Percentiles rank a stretch among this genome's conserved stretches.
phyloP scores from a whole-genome alignment of 2,113 vertebrate species.

The Cranoglanis bouderius region DNA sequence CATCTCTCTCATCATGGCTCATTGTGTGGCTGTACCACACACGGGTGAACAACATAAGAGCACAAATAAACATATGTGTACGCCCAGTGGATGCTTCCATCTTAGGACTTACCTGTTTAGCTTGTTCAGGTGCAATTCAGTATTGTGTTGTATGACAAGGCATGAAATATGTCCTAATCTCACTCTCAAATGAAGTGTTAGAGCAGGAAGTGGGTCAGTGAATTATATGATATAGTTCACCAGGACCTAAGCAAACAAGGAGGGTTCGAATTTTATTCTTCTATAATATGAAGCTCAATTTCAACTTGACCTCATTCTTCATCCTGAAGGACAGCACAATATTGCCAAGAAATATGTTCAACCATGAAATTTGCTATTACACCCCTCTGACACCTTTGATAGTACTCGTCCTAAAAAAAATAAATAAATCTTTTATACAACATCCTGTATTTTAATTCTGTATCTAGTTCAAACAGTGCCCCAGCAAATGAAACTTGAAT shows the following conservation, averaged over 20 bases:
- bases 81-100: conserved; percentile 28
- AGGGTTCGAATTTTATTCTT: background rate
- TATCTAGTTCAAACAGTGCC: background rate
- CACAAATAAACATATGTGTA: conserved; percentile 27
- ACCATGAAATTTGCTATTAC: background rate
- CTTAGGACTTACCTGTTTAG: conserved; percentile 23
- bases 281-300: conserved; percentile 20
- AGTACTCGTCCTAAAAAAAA: background rate
- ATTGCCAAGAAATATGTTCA: background rate
- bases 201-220: conserved; percentile 4
- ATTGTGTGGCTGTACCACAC: background rate
- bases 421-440: background rate
- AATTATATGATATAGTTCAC: background rate
- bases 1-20: background rate
- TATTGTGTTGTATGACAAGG: conserved; percentile 11
- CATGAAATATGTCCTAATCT: conserved; percentile 14
- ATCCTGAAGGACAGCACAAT: conserved; percentile 23
- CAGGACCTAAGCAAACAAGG: background rate
- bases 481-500: conserved; percentile 2
- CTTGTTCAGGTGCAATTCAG: conserved; percentile 17
- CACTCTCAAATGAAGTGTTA: background rate
- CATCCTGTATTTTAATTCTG: background rate
- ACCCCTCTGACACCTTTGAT: background rate
- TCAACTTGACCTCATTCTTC: conserved; percentile 21
- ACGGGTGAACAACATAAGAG: background rate